Base-by-base conservation (phyloP, 2,113 vertebrate genomes). In the Cyanistes caeruleus region DNA sequence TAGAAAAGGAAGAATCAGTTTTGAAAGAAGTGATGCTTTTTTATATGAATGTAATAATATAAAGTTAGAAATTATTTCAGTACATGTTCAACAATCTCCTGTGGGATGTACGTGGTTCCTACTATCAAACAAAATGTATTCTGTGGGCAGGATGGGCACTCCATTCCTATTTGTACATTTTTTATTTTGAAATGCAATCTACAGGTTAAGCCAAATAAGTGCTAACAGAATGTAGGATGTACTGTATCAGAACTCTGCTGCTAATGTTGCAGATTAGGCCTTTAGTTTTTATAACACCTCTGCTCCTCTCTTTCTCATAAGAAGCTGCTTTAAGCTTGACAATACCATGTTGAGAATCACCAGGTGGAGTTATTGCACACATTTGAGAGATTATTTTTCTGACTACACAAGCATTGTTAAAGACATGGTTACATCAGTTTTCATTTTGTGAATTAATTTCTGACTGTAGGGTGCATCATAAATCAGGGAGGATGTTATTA, bases 311-410 rank as follows among this genome's bases (percentile, higher is more conserved):
- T 93, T 65, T 83, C 48, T 78, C 9, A 4, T 10, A 58, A 77
- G 33, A 72, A 28, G 31, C 30, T 90, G 55, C 35, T 80, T 85
- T 91, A 73, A 80, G 25, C 30, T 64, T 70, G 75, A 86, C n/a
- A 70, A 37, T 77, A 70, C 82, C 56, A 33, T 25, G 56, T 60
- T 81, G 90, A 84, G 85, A 94, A 95, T 94, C 95, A 96, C 95
- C 93, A 96, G 93, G 92, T 97, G 95, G 93, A 93, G 93, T 94
- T 95, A 95, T 95, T 97, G 85, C 83, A 94, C 76, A 53, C 64
- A 72, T 73, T 89, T 93, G 84, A 81, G 63, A 94, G 59, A 74
- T 76, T 63, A 72, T 87, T 87, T 80, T 93, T 70, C 62, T 90
- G 41, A 58, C 75, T 88, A 17, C 28, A 49, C 28, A 64, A 78